Conservation (phyloP, 2,113 vertebrate genomes). For the Seriola quinqueradiata region DNA sequence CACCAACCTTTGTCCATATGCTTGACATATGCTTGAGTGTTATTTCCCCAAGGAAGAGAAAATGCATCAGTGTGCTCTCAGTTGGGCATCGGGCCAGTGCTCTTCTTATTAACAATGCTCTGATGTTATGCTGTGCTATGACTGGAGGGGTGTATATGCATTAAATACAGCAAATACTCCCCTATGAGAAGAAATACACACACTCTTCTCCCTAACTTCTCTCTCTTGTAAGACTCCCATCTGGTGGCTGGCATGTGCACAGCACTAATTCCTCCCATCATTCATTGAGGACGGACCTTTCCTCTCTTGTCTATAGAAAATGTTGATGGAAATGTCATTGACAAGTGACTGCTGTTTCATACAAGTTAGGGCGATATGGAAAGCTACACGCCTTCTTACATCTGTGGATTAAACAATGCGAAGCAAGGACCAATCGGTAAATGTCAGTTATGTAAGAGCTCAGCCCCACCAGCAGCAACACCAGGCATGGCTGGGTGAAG, state of each 20-base stretch:
- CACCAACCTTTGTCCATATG: slow-evolving; percentile 10
- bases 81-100: not conserved
- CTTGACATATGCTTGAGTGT: slow-evolving; percentile 3
- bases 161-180: slow-evolving; percentile 37
- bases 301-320: not conserved
- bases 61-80: slow-evolving; percentile 1
- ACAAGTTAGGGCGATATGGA: not conserved
- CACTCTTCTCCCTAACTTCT: not conserved
- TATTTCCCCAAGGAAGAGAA: slow-evolving; percentile 26
- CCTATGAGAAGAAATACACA: slow-evolving; percentile 9
- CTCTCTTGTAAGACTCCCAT: slow-evolving; percentile 54
- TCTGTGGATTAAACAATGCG: slow-evolving; percentile 29
- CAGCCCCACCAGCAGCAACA: slow-evolving; percentile 19
- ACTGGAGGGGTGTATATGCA: slow-evolving; percentile 21
- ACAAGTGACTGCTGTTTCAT: not conserved
- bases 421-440: slow-evolving; percentile 43
- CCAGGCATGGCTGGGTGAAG: slow-evolving; percentile 34
- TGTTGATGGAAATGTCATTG: slow-evolving; percentile 4
- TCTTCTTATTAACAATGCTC: slow-evolving; percentile 10
- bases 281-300: not conserved
- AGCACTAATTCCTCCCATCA: not conserved
- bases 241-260: slow-evolving; percentile 68
- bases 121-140: slow-evolving; percentile 17
- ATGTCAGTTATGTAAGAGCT: slow-evolving; percentile 75
- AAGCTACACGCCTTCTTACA: not conserved